Percentiles rank a stretch among this genome's conserved stretches.
Conservation (phyloP, 2,888 invertebrate species). For the Tetheella fluctuosa region DNA sequence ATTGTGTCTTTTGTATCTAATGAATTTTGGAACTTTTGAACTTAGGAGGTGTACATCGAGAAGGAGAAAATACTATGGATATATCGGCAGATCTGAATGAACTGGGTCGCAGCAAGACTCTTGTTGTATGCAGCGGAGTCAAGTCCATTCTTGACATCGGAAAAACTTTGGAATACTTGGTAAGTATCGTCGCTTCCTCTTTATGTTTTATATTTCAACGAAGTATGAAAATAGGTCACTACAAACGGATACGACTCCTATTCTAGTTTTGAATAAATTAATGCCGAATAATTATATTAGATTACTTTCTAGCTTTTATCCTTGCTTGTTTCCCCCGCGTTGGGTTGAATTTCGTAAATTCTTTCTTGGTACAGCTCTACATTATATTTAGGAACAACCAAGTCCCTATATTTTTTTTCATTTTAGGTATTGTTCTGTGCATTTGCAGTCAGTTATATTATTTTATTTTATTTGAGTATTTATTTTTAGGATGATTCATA, state of each 20-base stretch:
- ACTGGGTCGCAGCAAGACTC: constrained; percentile 92
- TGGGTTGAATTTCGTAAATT: no score
- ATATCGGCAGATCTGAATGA: constrained; percentile 97
- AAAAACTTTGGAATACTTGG: constrained; percentile 96
- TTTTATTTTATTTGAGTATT: no score
- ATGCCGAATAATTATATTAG: background rate
- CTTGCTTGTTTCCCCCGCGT: no score
- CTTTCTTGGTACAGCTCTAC: no score
- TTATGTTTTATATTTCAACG: constrained; percentile 12
- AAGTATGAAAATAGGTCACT: background rate
- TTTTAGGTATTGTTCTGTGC: no score
- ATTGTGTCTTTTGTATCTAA: background rate
- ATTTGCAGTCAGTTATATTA: no score
- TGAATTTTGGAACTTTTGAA: constrained; percentile 15
- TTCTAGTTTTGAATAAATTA: background rate
- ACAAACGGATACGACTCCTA: background rate
- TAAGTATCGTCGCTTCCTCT: constrained; percentile 53
- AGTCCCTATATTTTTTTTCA: no score
- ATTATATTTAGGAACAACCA: no score
- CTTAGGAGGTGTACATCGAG: constrained; percentile 96
- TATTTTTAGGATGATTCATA: no score
- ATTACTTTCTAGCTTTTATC: background rate
- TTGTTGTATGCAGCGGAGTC: constrained; percentile 97
- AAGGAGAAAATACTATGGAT: constrained; percentile 94
- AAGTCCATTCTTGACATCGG: constrained; percentile 99